Base-by-base conservation (phyloP, 2,888 invertebrate species). In the Willowsia nigromaculata region DNA sequence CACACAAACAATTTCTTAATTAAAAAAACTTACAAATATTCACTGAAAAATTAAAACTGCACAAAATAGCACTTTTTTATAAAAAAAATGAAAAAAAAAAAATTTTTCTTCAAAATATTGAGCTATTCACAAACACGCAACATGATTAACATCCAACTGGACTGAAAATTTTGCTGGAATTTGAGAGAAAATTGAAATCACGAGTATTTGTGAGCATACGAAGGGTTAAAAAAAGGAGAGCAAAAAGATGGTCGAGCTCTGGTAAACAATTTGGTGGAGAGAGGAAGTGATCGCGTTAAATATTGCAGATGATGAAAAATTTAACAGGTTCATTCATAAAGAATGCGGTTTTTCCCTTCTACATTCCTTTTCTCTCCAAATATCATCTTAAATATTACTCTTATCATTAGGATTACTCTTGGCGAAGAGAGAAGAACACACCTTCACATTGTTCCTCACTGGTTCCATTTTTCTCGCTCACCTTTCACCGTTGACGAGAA, bases 241-340 rank as follows among this genome's bases (percentile, higher is more conserved):
- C 11, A 11, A 9, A 59, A 27, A 27, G 53, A 53, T 11, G 13
- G 59, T 4, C 59, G 59, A 4, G 5, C n/a, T 11, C 9, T n/a
- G 4, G 9, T n/a, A 53, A 53, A 59, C 5, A 59, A 25, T 22
- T 65, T 30, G 65, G 11, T 33, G 33, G 15, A 30, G 65, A 27
- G 7, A 13, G 27, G 4, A 47, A 37, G 30, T 56, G 56, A 80
- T 80, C 37, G 25, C n/a, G 56, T 56, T 80, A 80, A n/a, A 56
- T 33, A 53, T 80, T 80, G 80, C 13, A 50, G 18, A 80, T 5
- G n/a, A 76, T 53, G 76, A 76, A 80, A 80, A 80, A 56, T 56
- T 80, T n/a, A 80, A 56, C 33, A 56, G 1, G 33, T 56, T 56
- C 50, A 76, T 27, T 47, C 47, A 76, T 47, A 50, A n/a, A 53